Conservation (phyloP, 2,797 vertebrate species). For the Syngnathus acus region DNA sequence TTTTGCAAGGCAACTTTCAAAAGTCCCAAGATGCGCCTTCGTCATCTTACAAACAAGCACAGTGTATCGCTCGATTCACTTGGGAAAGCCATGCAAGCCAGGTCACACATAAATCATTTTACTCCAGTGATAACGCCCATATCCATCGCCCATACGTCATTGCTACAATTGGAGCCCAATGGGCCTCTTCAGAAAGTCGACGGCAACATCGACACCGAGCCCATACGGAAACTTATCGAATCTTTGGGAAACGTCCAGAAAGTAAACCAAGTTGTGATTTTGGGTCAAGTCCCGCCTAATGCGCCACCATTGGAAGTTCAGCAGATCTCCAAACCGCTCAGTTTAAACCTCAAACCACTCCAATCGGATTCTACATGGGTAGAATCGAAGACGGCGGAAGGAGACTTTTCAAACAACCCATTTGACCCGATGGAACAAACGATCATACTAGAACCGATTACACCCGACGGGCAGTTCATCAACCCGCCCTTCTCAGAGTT, state of each 20-base stretch:
- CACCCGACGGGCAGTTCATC: slow-evolving; percentile 54
- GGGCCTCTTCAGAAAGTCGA: slow-evolving; percentile 68
- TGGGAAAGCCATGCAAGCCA: slow-evolving; percentile 8
- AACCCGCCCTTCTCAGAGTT: slow-evolving; percentile 44
- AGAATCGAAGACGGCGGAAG: slow-evolving; percentile 18
- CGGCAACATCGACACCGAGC: slow-evolving; percentile 69
- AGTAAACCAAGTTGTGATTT: slow-evolving; percentile 71
- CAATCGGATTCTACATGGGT: slow-evolving; percentile 44
- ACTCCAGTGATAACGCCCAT: slow-evolving; percentile 56
- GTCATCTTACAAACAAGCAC: slow-evolving; percentile 70
- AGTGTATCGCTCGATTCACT: slow-evolving; percentile 16
- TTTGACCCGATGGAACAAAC: slow-evolving; percentile 54
- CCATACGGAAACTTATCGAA: slow-evolving; percentile 71
- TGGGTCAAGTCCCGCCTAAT: slow-evolving; percentile 63
- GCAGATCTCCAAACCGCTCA: slow-evolving; percentile 34
- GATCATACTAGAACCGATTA: slow-evolving; percentile 62
- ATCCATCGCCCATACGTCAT: slow-evolving; percentile 48
- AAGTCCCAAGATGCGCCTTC: slow-evolving; percentile 51
- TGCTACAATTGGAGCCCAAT: slow-evolving; percentile 58
- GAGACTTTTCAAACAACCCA: slow-evolving; percentile 21
- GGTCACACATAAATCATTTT: slow-evolving; percentile 31
- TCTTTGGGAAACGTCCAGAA: slow-evolving; percentile 73
- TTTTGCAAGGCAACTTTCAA: slow-evolving; percentile 68
- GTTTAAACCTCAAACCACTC: slow-evolving; percentile 29
- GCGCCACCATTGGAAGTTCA: slow-evolving; percentile 53